Evolutionary conservation across 2,888 invertebrate species (phyloP).

Genomic region (Tiphia femorata): DNA sequence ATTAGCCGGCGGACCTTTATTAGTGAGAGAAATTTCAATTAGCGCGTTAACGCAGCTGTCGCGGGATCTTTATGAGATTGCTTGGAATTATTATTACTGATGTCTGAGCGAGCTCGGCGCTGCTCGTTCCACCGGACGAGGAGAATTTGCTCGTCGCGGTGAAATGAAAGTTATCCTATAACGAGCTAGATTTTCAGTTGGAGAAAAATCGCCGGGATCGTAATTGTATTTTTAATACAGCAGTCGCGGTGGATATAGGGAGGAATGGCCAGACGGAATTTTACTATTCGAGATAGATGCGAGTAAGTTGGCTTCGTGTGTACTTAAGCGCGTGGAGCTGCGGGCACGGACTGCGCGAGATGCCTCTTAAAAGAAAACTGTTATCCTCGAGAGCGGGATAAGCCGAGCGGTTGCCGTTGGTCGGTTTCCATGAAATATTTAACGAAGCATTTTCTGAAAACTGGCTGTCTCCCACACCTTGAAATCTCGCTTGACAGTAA

Average conservation of each 20-base stretch:
- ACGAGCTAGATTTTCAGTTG: too few relatives aligned
- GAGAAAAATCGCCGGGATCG: too few relatives aligned
- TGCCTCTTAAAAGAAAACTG: conserved; percentile 33
- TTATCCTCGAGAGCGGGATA: conserved; percentile 30
- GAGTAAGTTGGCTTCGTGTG: too few relatives aligned
- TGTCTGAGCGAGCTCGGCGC: too few relatives aligned
- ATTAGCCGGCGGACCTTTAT: conserved; percentile 26
- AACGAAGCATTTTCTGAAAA: conserved; percentile 40
- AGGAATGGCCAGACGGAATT: too few relatives aligned
- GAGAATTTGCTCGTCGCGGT: too few relatives aligned
- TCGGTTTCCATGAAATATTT: conserved; percentile 47
- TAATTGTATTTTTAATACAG: too few relatives aligned
- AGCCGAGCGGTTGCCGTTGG: background rate
- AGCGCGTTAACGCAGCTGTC: conserved; percentile 39
- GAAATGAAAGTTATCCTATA: too few relatives aligned
- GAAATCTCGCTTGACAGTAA: conserved; percentile 28
- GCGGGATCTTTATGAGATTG: background rate
- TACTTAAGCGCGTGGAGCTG: conserved; percentile 3
- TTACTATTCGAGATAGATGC: too few relatives aligned
- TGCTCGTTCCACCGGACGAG: too few relatives aligned
- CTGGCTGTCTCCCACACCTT: conserved; percentile 9
- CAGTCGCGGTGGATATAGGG: too few relatives aligned
- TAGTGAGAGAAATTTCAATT: conserved; percentile 38
- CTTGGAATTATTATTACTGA: too few relatives aligned
- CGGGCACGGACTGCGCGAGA: conserved; percentile 7